Evolutionary conservation across 2,797 vertebrate genomes (phyloP).

Genomic region (Pyrocephalus nanus): DNA sequence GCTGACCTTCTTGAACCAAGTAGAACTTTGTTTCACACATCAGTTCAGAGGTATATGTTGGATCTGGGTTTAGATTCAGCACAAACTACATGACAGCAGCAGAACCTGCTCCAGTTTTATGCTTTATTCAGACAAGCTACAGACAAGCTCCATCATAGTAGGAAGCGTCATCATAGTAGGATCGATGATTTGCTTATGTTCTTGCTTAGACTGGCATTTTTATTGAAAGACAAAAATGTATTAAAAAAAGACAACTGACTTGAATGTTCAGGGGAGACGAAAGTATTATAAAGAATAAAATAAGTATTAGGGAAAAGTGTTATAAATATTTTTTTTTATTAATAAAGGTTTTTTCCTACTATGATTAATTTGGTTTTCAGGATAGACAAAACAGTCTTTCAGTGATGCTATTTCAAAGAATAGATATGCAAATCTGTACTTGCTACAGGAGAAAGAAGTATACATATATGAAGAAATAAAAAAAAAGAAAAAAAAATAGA

Average conservation of each 20-base stretch:
- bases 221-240: not conserved
- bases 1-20: not conserved
- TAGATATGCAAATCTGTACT: not conserved
- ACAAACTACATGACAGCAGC: not conserved
- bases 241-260: not conserved
- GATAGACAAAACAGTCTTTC: not conserved
- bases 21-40: not conserved
- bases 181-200: not conserved
- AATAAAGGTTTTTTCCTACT: accelerated
- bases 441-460: not conserved
- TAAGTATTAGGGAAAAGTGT: not conserved
- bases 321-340: not conserved
- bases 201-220: not conserved
- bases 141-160: not conserved
- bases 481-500: not conserved
- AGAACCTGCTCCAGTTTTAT: not conserved
- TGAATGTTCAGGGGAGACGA: not conserved
- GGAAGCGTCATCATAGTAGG: not conserved
- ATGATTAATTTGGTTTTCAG: not conserved
- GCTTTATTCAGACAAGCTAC: not conserved
- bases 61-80: not conserved
- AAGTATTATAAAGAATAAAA: not conserved
- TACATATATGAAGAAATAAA: not conserved
- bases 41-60: not conserved
- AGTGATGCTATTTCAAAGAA: not conserved